These are phyloP conservation scores for Aradophagus sp. DNA, from an alignment of 1,140 invertebrate genomes.

Conservation along the genomic window DNA sequence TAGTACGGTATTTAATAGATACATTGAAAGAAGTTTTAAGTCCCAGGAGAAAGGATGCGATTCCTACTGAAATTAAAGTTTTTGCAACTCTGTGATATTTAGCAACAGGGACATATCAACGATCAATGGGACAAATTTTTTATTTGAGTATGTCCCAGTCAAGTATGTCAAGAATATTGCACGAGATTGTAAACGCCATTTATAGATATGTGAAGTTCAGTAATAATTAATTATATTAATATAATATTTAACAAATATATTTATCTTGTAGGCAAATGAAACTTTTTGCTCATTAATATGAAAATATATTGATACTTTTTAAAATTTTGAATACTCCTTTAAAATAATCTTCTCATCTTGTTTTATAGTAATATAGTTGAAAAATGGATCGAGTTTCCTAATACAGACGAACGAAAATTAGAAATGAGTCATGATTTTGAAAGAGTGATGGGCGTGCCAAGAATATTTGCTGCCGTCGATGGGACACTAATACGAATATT, in stretches of 20 bases:
- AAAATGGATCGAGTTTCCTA: slow-evolving; percentile 3
- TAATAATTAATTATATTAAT: no score
- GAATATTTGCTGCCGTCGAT: slow-evolving; percentile 3
- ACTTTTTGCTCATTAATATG: no score
- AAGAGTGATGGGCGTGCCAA: slow-evolving; percentile 3
- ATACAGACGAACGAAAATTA: not conserved
- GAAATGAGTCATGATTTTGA: slow-evolving; percentile 1
- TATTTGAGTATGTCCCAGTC: slow-evolving; percentile 2
- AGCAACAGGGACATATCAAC: slow-evolving; percentile 10
- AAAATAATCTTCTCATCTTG: no score
- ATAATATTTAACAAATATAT: no score
- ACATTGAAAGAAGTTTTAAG: not conserved
- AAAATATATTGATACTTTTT: no score
- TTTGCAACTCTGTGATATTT: slow-evolving; percentile 5
- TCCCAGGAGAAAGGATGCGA: not conserved
- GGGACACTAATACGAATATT: slow-evolving; percentile 3
- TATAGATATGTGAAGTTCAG: not conserved
- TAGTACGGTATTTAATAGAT: not conserved
- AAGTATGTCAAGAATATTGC: slow-evolving; percentile 8
- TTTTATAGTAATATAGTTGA: slow-evolving; percentile 1
- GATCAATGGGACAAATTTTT: slow-evolving; percentile 1
- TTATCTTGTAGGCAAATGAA: no score
- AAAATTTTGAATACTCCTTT: no score
- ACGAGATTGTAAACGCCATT: slow-evolving; percentile 7
- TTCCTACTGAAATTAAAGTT: slow-evolving; percentile 7